phyloP scores from a whole-genome alignment of 2,113 vertebrate genomes.

The Pogona vitticeps region DNA sequence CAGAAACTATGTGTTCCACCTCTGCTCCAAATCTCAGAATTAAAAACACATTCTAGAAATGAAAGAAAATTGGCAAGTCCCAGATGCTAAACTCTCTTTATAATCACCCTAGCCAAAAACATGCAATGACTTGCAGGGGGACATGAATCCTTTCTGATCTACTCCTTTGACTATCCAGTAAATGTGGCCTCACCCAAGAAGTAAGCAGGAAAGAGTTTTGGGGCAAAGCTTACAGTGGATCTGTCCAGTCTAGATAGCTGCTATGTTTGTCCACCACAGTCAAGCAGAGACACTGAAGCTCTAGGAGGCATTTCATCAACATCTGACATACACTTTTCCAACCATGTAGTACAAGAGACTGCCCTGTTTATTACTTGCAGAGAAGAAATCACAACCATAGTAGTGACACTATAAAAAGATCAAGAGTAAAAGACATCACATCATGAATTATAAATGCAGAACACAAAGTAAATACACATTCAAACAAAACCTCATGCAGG shows the following conservation, averaged over 20 bases:
- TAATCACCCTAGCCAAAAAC: neutral
- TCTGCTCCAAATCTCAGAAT: neutral
- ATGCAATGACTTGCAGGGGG: neutral
- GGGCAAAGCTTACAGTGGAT: neutral
- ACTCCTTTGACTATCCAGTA: neutral
- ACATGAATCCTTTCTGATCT: too few species aligned
- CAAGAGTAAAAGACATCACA: conserved; percentile 17
- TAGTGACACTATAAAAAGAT: neutral
- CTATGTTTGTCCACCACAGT: neutral
- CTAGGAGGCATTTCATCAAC: neutral
- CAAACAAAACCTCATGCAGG: neutral
- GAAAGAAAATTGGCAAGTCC: neutral
- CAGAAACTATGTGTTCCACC: neutral
- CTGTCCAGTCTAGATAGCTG: neutral
- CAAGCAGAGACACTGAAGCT: neutral
- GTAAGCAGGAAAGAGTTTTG: neutral
- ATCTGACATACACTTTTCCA: neutral
- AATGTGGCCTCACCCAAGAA: neutral
- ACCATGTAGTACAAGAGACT: fast-evolving
- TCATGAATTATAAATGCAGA: neutral
- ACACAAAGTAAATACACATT: neutral
- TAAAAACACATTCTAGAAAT: neutral
- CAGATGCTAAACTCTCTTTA: neutral
- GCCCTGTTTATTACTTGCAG: neutral
- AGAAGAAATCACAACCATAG: neutral